Base-by-base conservation (phyloP, 2,797 vertebrate genomes). In the Champsocephalus esox region DNA sequence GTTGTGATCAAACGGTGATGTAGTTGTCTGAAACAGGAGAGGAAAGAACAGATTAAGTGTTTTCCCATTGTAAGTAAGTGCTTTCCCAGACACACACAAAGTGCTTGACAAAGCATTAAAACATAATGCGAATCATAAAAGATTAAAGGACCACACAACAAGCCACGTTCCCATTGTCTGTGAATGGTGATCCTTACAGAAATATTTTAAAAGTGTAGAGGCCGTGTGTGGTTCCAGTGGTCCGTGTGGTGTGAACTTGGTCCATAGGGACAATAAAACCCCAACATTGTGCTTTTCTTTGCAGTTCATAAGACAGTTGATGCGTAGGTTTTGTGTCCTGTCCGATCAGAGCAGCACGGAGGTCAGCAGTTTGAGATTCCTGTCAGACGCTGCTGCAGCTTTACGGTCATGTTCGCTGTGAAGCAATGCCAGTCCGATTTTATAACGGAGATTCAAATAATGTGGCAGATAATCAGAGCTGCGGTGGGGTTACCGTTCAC, bases 341-440 rank as follows among this genome's bases (percentile, higher is more conserved):
- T 52, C 38, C 6, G 54, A 49, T 24, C 44, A 13, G 24, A 57
- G 17, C 24, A 57, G 17, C 24, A 9, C 17, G 5, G 44, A 0
- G 32, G 45, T 69, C 66, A 50, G 66, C 44, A 58, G 44, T 67
- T 46, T 67, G 52, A 56, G 24, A 5, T 46, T 56, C 24, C 17
- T 54, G 2, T 49, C 10, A 49, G 46, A 64, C 12, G 32, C n/a
- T 19, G 48, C 48, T 17, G 63, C 50, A 58, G 32, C 57, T 60
- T 60, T 12, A 13, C 67, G 51, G 46, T 24, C 66, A 2, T 10
- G 5, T 13, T 5, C 34, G 3, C 68, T 3, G 59, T 34, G 12
- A 54, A 7, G 24, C n/a, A 12, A 16, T 9, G 50, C 2, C 49
- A 12, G 28, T 58, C 66, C 58, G 41, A 38, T 63, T 38, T 63